phyloP scores from a whole-genome alignment of 2,113 vertebrate genomes.

The Onychostruthus taczanowskii region DNA sequence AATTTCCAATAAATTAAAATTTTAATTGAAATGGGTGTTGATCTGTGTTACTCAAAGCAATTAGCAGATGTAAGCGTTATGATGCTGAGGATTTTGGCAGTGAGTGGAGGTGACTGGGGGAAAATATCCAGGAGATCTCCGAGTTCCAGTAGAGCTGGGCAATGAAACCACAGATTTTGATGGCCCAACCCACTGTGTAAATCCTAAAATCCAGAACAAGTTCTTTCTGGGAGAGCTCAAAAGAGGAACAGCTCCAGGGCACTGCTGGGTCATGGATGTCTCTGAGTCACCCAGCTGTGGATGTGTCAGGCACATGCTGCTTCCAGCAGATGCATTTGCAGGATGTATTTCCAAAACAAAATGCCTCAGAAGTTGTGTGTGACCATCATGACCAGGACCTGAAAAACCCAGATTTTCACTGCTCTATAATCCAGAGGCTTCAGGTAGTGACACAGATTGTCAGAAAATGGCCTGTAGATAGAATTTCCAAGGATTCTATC shows the following conservation, averaged over 20 bases:
- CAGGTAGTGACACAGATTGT: not conserved
- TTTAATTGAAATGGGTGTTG: not conserved
- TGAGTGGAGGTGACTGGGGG: not conserved
- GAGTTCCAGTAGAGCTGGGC: not conserved
- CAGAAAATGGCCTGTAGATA: not conserved
- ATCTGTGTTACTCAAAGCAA: not conserved
- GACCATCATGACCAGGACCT: rapidly evolving
- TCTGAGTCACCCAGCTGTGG: not conserved
- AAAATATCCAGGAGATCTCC: not conserved
- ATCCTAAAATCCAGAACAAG: not conserved
- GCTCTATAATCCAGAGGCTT: not conserved
- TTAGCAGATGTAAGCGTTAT: not conserved
- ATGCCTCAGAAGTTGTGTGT: not conserved
- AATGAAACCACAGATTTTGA: not conserved
- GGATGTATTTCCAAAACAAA: not conserved
- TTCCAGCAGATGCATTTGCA: not conserved
- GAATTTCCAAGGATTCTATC: not conserved
- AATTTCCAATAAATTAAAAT: too few species aligned
- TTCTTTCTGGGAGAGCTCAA: not conserved
- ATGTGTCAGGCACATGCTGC: not conserved
- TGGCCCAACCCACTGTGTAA: not conserved
- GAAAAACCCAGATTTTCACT: not conserved
- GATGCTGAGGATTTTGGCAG: not conserved
- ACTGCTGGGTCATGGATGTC: not conserved
- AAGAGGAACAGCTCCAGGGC: not conserved